Percentiles rank a stretch among this genome's conserved stretches.
Evolutionary conservation across 2,797 vertebrate species (phyloP).

Genomic region (Poeciliopsis infans): DNA sequence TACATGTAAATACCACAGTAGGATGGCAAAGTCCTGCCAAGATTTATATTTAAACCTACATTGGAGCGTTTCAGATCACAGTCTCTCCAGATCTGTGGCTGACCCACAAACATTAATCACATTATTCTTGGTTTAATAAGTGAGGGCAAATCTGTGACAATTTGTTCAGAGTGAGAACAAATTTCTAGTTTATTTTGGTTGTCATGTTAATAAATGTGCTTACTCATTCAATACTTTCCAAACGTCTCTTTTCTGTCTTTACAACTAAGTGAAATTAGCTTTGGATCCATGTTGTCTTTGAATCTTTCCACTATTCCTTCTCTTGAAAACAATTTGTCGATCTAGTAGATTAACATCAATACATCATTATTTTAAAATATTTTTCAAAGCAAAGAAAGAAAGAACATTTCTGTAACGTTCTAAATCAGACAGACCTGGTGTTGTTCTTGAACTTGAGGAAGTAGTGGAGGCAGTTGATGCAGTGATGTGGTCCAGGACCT

Average conservation of each 20-base stretch:
- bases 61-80: not conserved
- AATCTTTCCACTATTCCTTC: not conserved
- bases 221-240: not conserved
- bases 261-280: not conserved
- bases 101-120: not conserved
- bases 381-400: not conserved
- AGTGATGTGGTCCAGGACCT: conserved; percentile 96
- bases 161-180: not conserved
- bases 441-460: conserved; percentile 99
- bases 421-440: conserved; percentile 84
- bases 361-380: not conserved
- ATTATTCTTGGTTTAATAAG: not conserved
- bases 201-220: not conserved
- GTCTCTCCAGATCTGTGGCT: not conserved
- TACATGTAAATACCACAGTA: not conserved
- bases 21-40: not conserved
- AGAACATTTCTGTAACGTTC: not conserved
- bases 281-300: not conserved
- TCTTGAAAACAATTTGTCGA: not conserved
- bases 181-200: not conserved
- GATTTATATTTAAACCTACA: not conserved
- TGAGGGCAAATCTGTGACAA: not conserved
- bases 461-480: conserved; percentile 95
- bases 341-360: not conserved
- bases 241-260: not conserved